A percentile compares a stretch with the other conserved stretches of the same genome.
Evolutionary conservation across 2,113 vertebrate genomes (phyloP).

Genomic region (Calyptomena viridis): DNA sequence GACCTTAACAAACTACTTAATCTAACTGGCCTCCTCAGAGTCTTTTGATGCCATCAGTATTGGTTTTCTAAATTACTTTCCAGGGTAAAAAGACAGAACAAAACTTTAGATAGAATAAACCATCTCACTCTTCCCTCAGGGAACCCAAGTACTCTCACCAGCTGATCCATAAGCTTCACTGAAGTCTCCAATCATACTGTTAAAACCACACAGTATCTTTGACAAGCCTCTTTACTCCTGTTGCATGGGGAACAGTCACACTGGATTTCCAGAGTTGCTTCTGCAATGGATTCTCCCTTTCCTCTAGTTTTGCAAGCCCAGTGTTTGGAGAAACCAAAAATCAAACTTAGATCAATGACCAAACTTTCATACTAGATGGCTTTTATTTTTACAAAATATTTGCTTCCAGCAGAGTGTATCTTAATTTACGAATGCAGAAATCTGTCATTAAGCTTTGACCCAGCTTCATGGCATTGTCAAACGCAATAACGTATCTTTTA

Average conservation of each 20-base stretch:
- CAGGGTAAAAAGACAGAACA: neutral
- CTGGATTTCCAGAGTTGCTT: neutral
- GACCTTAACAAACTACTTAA: neutral
- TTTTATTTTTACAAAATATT: constrained; percentile 84
- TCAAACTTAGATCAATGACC: constrained; percentile 74
- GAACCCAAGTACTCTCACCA: neutral
- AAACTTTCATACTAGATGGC: constrained; percentile 72
- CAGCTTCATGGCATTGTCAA: constrained; percentile 82
- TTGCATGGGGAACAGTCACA: neutral
- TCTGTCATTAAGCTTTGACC: constrained; percentile 86
- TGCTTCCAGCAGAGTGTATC: constrained; percentile 81
- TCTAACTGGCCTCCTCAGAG: neutral
- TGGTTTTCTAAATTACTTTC: neutral
- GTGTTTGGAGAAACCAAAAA: constrained; percentile 38
- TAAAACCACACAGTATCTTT: neutral
- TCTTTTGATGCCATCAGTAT: neutral
- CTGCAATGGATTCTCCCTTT: neutral
- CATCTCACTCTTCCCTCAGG: neutral
- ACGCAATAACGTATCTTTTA: constrained; percentile 84
- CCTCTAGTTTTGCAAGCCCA: neutral
- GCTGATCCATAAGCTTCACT: neutral
- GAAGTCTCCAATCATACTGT: neutral
- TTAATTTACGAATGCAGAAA: constrained; percentile 80
- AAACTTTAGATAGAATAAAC: neutral
- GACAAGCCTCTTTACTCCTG: neutral